Base-by-base conservation (phyloP, 1,140 invertebrate species). In the Heliothis virescens region DNA sequence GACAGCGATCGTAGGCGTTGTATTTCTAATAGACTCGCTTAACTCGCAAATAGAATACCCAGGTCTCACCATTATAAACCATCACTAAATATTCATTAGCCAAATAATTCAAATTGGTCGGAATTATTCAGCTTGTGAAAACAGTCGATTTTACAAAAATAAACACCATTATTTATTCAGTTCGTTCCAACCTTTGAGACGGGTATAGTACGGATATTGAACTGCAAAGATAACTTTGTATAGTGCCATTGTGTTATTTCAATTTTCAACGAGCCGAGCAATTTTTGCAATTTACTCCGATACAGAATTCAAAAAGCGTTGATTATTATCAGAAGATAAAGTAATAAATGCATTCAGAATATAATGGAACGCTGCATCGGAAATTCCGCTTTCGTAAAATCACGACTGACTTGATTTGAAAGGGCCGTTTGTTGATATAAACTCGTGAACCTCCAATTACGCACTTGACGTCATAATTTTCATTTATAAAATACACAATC, bases 111-210 rank as follows among this genome's bases (percentile, higher is more conserved):
- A 78, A 78, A 78, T 67, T 57, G 75, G 62, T 52, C 57, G 34
- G 41, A 78, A 78, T 77, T 78, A 78, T 78, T 78, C 75, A 78
- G 34, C 62, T 47, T 67, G 34, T 67, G 75, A 55, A 78, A 67
- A 69, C 75, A 78, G 52, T 48, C 52, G 59, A 67, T 78, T 57
- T 57, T 67, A 69, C 62, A 78, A 78, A 78, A 78, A 78, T 78
- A 78, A 78, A 78, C 75, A 78, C 53, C n/a, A 69, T 78, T 69
- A 78, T 67, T 78, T 67, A 78, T 78, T 69, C 75, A 67, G 75
- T 55, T 53, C 48, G 26, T 71, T 71, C 67, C 15, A 52, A 74
- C 55, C 41, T 78, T 78, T 47, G 26, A 57, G 69, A 73, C 34
- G 29, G 47, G 52, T 41, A 69, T 4, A 16, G 29, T 16, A 53